These are phyloP conservation scores for Dysidea cf. avara DNA, from an alignment of 37 sponge, comb jelly and placozoan genomes.

Conservation along the genomic window DNA sequence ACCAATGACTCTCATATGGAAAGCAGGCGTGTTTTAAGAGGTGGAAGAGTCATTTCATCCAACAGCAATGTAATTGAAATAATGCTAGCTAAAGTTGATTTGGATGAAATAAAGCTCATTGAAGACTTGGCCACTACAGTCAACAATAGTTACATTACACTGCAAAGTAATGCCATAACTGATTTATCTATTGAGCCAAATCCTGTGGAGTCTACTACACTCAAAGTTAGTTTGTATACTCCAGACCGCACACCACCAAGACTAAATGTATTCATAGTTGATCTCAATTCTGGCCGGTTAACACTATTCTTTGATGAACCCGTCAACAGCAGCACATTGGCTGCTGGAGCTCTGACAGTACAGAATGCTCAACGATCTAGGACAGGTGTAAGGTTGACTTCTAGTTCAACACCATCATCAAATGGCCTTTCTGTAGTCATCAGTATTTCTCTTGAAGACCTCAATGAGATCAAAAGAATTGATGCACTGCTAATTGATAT, in stretches of 20 bases:
- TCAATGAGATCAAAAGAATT: constrained; percentile 86
- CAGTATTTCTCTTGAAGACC: constrained; percentile 54
- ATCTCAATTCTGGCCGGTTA: constrained; percentile 67
- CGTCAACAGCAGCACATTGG: constrained; percentile 59
- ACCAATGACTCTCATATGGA: not conserved
- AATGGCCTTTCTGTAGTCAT: constrained; percentile 65
- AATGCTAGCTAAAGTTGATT: constrained; percentile 39
- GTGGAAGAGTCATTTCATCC: constrained; percentile 34
- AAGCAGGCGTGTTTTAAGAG: constrained; percentile 3
- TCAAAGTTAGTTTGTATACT: constrained; percentile 24
- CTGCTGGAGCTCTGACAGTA: constrained; percentile 46
- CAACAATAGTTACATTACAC: constrained; percentile 68
- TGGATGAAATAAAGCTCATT: constrained; percentile 70
- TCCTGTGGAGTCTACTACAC: constrained; percentile 34
- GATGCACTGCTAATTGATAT: constrained; percentile 52
- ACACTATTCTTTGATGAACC: constrained; percentile 76
- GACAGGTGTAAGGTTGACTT: constrained; percentile 65
- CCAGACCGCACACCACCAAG: constrained; percentile 58
- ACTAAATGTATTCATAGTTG: constrained; percentile 55
- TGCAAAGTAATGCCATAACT: constrained; percentile 29
- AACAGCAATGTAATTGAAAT: constrained; percentile 61
- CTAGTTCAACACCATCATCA: constrained; percentile 39
- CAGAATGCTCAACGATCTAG: constrained; percentile 77
- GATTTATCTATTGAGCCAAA: constrained; percentile 60
- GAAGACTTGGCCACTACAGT: constrained; percentile 51